Conservation (phyloP, 2,113 vertebrate species). For the Eurystomus gularis region DNA sequence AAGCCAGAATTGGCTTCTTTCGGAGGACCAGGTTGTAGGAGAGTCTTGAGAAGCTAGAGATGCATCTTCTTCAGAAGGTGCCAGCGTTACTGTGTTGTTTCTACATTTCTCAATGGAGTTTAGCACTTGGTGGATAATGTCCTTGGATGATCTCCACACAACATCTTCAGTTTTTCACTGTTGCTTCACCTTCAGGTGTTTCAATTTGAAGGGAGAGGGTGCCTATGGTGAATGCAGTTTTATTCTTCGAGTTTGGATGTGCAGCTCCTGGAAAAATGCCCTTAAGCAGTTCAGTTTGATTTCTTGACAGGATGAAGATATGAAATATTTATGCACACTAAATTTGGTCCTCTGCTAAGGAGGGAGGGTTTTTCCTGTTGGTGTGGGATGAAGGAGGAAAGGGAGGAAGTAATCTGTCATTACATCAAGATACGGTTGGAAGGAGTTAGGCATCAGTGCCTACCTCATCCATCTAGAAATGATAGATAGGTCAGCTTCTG, state of each 20-base stretch:
- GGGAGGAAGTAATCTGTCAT: not conserved
- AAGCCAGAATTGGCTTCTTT: not conserved
- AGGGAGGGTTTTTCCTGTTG: constrained; percentile 7
- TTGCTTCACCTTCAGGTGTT: not conserved
- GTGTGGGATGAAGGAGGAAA: not conserved
- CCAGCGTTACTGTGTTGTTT: not conserved
- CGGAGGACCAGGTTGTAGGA: not conserved
- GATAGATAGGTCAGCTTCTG: not conserved
- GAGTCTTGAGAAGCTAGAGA: not conserved
- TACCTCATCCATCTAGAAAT: not conserved
- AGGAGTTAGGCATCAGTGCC: not conserved
- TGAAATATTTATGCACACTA: constrained; percentile 56
- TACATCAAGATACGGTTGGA: not conserved
- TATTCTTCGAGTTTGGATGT: not conserved
- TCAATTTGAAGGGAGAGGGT: not conserved
- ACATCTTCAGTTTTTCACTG: not conserved
- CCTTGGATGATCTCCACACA: not conserved
- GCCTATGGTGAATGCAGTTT: not conserved
- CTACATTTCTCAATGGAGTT: not conserved
- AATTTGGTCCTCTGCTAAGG: constrained; percentile 1
- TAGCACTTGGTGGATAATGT: not conserved
- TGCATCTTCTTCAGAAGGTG: not conserved
- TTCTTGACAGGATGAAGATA: constrained; percentile 50
- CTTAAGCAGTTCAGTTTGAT: constrained; percentile 46
- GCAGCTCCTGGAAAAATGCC: constrained; percentile 44